Base-by-base conservation (phyloP, 2,888 invertebrate genomes). In the Entomobrya multifasciata region DNA sequence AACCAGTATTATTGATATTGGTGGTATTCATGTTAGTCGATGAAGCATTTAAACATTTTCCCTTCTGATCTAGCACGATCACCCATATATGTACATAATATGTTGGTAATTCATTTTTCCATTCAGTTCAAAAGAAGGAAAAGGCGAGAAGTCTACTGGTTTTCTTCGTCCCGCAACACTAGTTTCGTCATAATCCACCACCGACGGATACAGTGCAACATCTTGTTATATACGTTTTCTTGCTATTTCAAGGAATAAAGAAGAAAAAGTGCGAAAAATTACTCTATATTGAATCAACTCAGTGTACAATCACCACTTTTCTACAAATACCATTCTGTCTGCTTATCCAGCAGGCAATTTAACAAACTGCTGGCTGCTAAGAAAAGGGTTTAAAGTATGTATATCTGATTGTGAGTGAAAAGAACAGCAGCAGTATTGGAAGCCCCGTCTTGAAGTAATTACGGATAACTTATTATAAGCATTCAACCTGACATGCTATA, bases 401-500 rank as follows among this genome's bases (percentile, higher is more conserved):
- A 25, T 10, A 30, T 2, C 4, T 57, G 25, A 25, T 4, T 22
- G 11, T 57, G 30, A 52, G 49, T 17, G 36, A 27, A 36, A 36
- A 55, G 27, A 55, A 30, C 2, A 13, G 52, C 27, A 55, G 74
- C 20, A 36, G 17, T 11, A 47, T 22, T 4, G 8, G 2, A 15
- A 47, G 67, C 13, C 27, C 27, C 27, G 57, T 77, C 77, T 36
- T 77, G 44, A 60, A 77, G 77, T 77, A 77, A 77, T 77, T 77
- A 77, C 60, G 25, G 41, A 77, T 60, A 41, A 60, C 15, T 74
- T 55, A 52, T 36, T 8, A n/a, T 55, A 74, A n/a, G 52, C 74
- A 74, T 74, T 74, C 52, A 74, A 55, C 74, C 55, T 74, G 74
- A 74, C 74, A 74, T 65, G 62, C 30, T 49, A 25, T 62, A 78